These are phyloP conservation scores for Anser cygnoides DNA, from an alignment of 2,113 vertebrate species.

Conservation along the genomic window DNA sequence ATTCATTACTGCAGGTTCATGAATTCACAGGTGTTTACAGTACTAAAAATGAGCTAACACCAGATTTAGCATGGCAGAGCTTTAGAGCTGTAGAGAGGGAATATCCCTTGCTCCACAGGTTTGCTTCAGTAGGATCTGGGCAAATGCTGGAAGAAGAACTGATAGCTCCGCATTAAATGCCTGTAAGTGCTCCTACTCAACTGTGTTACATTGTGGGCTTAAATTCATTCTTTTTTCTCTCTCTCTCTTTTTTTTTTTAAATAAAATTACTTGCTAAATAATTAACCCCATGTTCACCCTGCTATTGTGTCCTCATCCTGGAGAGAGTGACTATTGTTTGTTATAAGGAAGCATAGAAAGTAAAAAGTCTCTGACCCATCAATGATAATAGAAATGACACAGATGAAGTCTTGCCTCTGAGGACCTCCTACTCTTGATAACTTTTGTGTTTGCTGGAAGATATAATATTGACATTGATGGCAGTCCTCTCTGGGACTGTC, in stretches of 20 bases:
- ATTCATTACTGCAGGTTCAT: not conserved
- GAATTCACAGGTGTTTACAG: not conserved
- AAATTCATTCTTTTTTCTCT: not conserved
- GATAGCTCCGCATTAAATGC: not conserved
- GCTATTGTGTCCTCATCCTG: not conserved
- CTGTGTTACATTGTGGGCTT: not conserved
- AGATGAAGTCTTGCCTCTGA: not conserved
- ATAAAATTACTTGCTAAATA: not conserved
- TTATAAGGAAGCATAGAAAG: not conserved
- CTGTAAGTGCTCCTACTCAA: not conserved
- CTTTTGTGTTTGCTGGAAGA: not conserved
- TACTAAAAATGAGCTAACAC: not conserved
- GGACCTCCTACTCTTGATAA: not conserved
- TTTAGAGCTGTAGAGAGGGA: not conserved
- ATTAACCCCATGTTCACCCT: not conserved
- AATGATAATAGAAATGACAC: not conserved
- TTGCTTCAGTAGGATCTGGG: not conserved
- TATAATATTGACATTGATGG: not conserved
- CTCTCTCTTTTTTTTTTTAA: not conserved
- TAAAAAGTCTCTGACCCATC: not conserved
- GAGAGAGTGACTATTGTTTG: not conserved
- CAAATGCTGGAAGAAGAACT: not conserved
- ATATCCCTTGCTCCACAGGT: rapidly evolving
- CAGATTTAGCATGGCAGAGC: not conserved
- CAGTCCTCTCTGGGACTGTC: not conserved